Evolutionary conservation across 1,140 invertebrate species (phyloP), one percentile per base, ranked within the genome.

Genomic region (Cephus cinctus): DNA sequence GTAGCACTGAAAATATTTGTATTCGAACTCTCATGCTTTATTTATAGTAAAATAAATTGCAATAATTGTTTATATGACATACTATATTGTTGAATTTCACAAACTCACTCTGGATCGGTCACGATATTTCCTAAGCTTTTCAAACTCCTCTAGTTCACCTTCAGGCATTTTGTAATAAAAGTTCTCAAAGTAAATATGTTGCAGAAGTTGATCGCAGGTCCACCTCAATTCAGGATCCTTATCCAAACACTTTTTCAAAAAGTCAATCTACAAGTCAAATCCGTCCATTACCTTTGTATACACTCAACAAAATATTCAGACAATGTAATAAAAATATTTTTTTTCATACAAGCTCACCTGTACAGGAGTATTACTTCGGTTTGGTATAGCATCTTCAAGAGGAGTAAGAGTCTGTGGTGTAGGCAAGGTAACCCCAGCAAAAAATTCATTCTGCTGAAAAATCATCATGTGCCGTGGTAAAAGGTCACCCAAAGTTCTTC

Each of bases 391-490:
- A 43, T 83, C 83, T 71, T 96, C 91, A 8, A 98, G 78, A 6
- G 92, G 85, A 56, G 85, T 81, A n/a, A 92, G 80, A 5, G 86
- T 86, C 47, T 94, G 92, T 0, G 96, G 96, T 56, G 95, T 89
- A 1, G 96, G 96, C 54, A 98, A 81, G 27, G 82, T 88, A 55
- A 93, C 84, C n/a, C 97, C 92, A 68, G 90, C 86, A 65, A 94
- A 98, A 73, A 98, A 98, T 59, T 96, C 90, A 65, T 99, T 98
- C 54, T 87, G 88, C 51, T 90, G 90, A 71, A 98, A 98, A 59
- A 96, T 94, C 51, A 92, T 86, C 83, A 98, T 88, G 71, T 99
- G 96, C 36, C 94, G 81, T 1, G 93, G 89, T 56, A 97, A 80
- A 4, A 99, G 79, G 64, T 98, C 94, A 9, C 96, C 89, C 14